Base-by-base conservation (phyloP, 2,797 vertebrate genomes). In the Megaceryle alcyon region DNA sequence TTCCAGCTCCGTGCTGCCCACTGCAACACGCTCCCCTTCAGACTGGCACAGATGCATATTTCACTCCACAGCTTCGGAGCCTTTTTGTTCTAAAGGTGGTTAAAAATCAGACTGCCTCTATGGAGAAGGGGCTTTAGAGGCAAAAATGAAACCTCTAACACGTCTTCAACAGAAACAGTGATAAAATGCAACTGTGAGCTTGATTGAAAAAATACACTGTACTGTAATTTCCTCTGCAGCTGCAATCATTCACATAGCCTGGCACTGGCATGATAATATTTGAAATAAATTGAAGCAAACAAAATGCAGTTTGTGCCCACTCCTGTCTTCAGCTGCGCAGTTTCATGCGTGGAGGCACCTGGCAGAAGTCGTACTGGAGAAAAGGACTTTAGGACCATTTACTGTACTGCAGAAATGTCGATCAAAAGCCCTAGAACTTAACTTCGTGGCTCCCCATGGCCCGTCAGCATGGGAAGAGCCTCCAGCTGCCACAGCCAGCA, bases 1-100 rank as follows among this genome's bases (percentile, higher is more conserved):
- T 94, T 70, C 78, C 41, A 56, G 78, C 82, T 29, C 88, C 1
- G 4, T 0, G 2, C 76, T 81, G 87, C 90, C 82, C 89, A 64
- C 91, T 33, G 76, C 90, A 94, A 56, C 90, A 61, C n/a, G 90
- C 86, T 87, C 90, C 68, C 78, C 86, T 94, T 90, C 95, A 64
- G 86, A 54, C 81, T 19, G 3, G 3, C 64, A 54, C 71, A 92
- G 78, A 66, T 7, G 20, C 84, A 43, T 69, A 76, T 83, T 78
- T 91, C 91, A 91, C 69, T 88, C 66, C 9, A 2, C 54, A 70
- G 65, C 77, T 63, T 69, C n/a, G 2, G 57, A 91, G 63, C 9
- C 39, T 69, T 85, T 51, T 73, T 83, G 65, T 86, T 84, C 77
- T 63, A n/a, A 5, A 8, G 33, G 69, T 78, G 25, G 66, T 91